Evolutionary conservation across 1,140 invertebrate species (phyloP).

Genomic region (Drosophila mojavensis): DNA sequence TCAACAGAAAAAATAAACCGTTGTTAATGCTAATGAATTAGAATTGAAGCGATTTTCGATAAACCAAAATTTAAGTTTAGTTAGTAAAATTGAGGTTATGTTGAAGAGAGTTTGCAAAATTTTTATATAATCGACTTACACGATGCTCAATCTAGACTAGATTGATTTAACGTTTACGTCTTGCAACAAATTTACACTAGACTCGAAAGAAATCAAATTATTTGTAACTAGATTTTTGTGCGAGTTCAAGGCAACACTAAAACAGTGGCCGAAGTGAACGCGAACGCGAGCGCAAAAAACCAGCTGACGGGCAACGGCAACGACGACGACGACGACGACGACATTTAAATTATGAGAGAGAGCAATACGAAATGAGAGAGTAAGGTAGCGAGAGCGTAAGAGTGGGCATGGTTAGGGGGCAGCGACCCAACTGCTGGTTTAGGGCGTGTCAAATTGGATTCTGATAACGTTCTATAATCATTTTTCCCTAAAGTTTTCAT

Average conservation of each 20-base stretch:
- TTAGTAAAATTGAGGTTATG: constrained; percentile 62
- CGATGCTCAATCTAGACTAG: no score
- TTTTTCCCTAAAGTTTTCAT: constrained; percentile 15
- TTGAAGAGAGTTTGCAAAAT: constrained; percentile 10
- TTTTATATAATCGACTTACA: constrained; percentile 36
- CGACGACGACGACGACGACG: neutral
- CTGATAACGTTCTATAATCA: constrained; percentile 27
- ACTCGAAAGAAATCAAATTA: constrained; percentile 62
- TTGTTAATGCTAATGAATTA: neutral
- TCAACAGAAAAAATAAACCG: neutral
- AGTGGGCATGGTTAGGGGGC: neutral
- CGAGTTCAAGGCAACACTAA: constrained; percentile 63
- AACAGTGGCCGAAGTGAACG: constrained; percentile 58
- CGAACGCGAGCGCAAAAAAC: constrained; percentile 61
- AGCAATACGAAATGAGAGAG: constrained; percentile 20
- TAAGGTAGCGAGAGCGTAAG: neutral
- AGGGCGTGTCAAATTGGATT: constrained; percentile 9
- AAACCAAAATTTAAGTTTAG: neutral
- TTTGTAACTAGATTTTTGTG: constrained; percentile 37
- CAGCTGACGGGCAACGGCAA: constrained; percentile 57
- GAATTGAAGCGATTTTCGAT: neutral
- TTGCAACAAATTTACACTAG: neutral
- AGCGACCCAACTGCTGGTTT: neutral
- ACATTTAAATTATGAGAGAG: constrained; percentile 38
- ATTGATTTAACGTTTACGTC: no score